A percentile compares a stretch with the other conserved stretches of the same genome.
Conservation (phyloP, 2,113 vertebrate genomes). For the Centropus bengalensis region DNA sequence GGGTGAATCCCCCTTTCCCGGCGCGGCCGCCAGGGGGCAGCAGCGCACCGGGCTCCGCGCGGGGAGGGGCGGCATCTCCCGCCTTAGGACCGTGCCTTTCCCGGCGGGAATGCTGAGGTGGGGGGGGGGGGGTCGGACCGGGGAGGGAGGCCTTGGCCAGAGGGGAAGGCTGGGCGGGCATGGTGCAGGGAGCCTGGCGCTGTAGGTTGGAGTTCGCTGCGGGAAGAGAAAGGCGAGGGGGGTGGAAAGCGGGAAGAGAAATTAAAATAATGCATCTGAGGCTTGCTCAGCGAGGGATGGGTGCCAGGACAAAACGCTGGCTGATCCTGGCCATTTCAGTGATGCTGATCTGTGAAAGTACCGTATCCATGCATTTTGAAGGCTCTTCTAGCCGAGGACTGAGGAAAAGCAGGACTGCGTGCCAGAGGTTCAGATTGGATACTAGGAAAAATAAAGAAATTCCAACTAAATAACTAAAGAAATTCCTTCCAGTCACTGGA, state of each 20-base stretch:
- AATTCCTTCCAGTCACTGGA: too few species aligned
- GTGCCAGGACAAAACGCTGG: neutral
- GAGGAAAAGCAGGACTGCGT: too few species aligned
- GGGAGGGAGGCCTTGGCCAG: too few species aligned
- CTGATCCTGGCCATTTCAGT: neutral
- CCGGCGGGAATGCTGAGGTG: neutral
- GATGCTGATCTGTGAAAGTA: neutral
- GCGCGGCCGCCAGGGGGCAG: constrained; percentile 40
- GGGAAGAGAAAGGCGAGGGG: neutral
- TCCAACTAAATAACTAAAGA: too few species aligned
- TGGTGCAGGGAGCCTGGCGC: neutral
- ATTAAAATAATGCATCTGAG: neutral
- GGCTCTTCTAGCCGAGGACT: neutral
- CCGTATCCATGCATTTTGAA: fast-evolving
- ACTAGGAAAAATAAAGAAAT: too few species aligned
- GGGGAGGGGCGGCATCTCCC: neutral
- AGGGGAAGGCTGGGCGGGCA: neutral
- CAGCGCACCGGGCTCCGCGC: neutral
- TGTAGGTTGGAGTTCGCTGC: neutral
- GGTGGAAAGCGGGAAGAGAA: fast-evolving
- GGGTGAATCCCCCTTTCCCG: too few species aligned
- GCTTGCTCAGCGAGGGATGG: neutral
- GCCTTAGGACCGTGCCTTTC: fast-evolving
- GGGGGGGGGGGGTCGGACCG: too few species aligned
- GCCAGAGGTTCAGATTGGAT: too few species aligned